These are phyloP conservation scores for Agonopterix subpropinquella DNA, from an alignment of 2,888 invertebrate genomes.

Conservation along the genomic window DNA sequence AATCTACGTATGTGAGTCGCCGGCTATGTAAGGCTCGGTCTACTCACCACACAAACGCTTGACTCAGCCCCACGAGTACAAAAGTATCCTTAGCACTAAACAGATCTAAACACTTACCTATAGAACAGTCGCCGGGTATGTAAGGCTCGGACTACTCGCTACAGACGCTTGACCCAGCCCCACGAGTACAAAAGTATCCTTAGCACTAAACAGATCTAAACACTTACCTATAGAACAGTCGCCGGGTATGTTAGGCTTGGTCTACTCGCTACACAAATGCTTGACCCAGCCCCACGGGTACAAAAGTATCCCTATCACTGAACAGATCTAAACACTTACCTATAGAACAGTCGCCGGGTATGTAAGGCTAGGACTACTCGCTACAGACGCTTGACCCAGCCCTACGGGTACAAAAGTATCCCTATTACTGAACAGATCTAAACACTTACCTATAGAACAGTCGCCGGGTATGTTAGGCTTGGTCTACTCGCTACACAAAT, in stretches of 20 bases:
- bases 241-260: constrained; percentile 85
- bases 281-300: constrained; percentile 91
- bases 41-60: too few species aligned
- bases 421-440: constrained; percentile 73
- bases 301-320: constrained; percentile 81
- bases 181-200: too few species aligned
- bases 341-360: constrained; percentile 83
- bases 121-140: too few species aligned
- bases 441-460: constrained; percentile 80
- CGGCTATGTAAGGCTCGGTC: too few species aligned
- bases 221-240: too few species aligned
- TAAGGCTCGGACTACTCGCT: too few species aligned
- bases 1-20: too few species aligned
- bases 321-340: constrained; percentile 62
- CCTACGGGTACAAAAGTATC: constrained; percentile 86
- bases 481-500: constrained; percentile 85
- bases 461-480: constrained; percentile 86
- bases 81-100: too few species aligned
- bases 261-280: constrained; percentile 83
- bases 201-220: too few species aligned
- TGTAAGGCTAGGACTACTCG: constrained; percentile 83
- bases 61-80: too few species aligned
- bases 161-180: too few species aligned
- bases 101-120: too few species aligned
- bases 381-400: constrained; percentile 89